phyloP scores from a whole-genome alignment of 2,888 invertebrate genomes.

The Ochropacha duplaris region DNA sequence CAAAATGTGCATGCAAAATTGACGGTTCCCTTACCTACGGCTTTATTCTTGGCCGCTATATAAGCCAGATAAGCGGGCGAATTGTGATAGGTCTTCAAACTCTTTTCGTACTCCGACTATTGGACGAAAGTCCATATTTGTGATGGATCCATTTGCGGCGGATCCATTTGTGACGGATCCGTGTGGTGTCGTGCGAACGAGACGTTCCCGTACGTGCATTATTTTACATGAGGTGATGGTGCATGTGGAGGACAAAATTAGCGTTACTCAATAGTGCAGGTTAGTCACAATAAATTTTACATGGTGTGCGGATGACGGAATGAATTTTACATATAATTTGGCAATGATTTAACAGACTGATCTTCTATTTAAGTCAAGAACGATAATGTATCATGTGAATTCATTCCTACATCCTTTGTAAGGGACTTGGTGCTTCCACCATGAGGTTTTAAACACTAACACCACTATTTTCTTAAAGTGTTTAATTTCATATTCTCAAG shows the following conservation, averaged over 20 bases:
- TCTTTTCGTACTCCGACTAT: slow-evolving; percentile 95
- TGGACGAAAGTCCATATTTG: slow-evolving; percentile 10
- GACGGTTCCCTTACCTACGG: slow-evolving; percentile 84
- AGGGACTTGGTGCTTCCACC: slow-evolving; percentile 20
- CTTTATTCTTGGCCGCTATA: slow-evolving; percentile 95
- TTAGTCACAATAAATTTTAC: slow-evolving; percentile 60
- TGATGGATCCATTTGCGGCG: neutral
- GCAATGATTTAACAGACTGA: too few relatives aligned
- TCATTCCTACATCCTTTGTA: neutral
- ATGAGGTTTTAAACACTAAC: slow-evolving; percentile 6
- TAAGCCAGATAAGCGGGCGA: slow-evolving; percentile 97
- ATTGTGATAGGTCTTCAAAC: slow-evolving; percentile 96
- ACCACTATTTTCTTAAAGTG: slow-evolving; percentile 7
- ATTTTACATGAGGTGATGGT: slow-evolving; percentile 61
- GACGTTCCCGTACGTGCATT: slow-evolving; percentile 40
- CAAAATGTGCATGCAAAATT: slow-evolving; percentile 19
- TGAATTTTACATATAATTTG: neutral
- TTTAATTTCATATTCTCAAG: neutral
- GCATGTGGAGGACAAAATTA: slow-evolving; percentile 73
- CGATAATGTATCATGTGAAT: neutral
- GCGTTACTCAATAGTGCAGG: slow-evolving; percentile 54
- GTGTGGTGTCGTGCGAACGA: slow-evolving; percentile 37
- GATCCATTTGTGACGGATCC: neutral
- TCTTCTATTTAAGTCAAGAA: too few relatives aligned
- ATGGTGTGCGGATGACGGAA: neutral